Percentiles rank a stretch among this genome's conserved stretches.
These are phyloP conservation scores for Dicaeum eximium DNA, from an alignment of 2,113 vertebrate genomes.

Conservation along the genomic window DNA sequence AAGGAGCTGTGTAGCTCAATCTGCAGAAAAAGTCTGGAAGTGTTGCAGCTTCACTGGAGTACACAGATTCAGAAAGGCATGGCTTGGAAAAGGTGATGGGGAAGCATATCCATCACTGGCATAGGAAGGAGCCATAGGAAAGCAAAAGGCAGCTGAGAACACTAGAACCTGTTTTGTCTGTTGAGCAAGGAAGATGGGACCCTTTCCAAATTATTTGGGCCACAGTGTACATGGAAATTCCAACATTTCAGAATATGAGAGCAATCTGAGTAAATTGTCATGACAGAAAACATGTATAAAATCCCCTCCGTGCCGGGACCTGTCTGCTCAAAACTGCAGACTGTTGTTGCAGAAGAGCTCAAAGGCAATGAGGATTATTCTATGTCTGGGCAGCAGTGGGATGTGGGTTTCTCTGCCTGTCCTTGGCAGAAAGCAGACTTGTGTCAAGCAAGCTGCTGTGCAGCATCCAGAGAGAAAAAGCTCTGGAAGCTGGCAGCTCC, in stretches of 20 bases:
- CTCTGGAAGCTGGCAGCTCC: background rate
- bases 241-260: background rate
- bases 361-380: background rate
- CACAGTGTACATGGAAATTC: rapidly evolving
- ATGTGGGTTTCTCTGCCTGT: background rate
- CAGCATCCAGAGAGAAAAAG: background rate
- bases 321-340: background rate
- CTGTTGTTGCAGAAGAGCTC: background rate
- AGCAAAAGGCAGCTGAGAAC: background rate
- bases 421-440: background rate
- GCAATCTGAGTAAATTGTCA: background rate
- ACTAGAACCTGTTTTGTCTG: background rate
- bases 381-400: background rate
- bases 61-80: background rate
- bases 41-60: background rate
- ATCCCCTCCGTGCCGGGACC: background rate
- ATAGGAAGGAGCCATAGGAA: rapidly evolving
- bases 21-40: background rate
- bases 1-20: rapidly evolving
- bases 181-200: background rate
- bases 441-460: background rate
- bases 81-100: background rate
- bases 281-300: background rate
- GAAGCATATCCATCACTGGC: rapidly evolving
- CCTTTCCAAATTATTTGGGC: too few relatives aligned